Evolutionary conservation across 2,797 vertebrate genomes (phyloP).

Genomic region (Knipowitschia caucasica): DNA sequence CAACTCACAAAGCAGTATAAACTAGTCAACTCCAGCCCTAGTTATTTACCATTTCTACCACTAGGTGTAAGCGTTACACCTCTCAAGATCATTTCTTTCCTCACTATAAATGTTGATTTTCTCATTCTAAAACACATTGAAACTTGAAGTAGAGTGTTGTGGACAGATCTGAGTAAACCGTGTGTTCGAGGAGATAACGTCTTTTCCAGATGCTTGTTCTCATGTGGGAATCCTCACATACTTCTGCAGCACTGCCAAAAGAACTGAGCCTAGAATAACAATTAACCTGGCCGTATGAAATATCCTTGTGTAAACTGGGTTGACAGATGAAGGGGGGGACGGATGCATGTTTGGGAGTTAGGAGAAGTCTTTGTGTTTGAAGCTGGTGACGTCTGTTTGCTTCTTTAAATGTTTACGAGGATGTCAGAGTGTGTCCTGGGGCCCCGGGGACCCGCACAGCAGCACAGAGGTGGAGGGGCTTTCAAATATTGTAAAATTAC

Average conservation of each 20-base stretch:
- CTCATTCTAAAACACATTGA: too few relatives aligned
- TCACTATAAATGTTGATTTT: too few relatives aligned
- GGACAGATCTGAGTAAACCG: constrained; percentile 25
- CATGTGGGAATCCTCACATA: constrained; percentile 56
- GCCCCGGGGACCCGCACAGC: constrained; percentile 22
- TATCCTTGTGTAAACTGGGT: constrained; percentile 42
- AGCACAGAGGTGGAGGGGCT: constrained; percentile 13
- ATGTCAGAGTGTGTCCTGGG: constrained; percentile 60
- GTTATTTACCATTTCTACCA: too few relatives aligned
- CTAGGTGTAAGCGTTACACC: too few relatives aligned
- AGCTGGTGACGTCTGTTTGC: constrained; percentile 46
- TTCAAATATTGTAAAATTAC: background rate
- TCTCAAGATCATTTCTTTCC: too few relatives aligned
- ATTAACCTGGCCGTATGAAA: constrained; percentile 40
- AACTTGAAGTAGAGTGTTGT: background rate
- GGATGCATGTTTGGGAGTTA: background rate
- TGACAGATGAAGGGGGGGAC: constrained; percentile 34
- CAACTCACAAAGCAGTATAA: too few relatives aligned
- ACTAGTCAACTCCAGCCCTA: too few relatives aligned
- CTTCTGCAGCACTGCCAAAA: constrained; percentile 38
- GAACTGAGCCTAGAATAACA: constrained; percentile 54
- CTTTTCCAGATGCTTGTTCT: constrained; percentile 75
- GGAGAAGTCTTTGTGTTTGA: constrained; percentile 33
- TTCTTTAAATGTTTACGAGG: constrained; percentile 66
- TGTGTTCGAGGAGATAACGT: constrained; percentile 42